Evolutionary conservation across 2,797 vertebrate species (phyloP), one percentile per base, ranked within the genome.

Genomic region (Trachurus trachurus): DNA sequence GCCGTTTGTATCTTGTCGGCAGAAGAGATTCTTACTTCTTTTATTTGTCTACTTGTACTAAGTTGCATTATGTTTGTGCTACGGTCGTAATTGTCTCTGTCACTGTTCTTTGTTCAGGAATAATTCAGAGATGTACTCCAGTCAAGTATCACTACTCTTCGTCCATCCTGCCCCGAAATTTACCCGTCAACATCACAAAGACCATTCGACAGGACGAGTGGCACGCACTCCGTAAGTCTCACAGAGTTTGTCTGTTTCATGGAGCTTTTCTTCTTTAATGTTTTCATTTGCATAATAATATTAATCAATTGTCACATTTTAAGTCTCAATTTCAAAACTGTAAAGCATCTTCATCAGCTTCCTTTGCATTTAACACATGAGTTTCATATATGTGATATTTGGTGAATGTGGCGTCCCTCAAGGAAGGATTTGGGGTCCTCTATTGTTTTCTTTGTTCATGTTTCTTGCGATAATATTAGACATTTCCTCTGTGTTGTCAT

Each of bases 131-230:
- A 88, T 98, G 97, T 83, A 96, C 92, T 49, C 93, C 97, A 63
- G 96, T 98, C 81, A 97, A 97, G 88, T 98, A 98, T 87, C 97
- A 98, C 94, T 98, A 98, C 94, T 96, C 97, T 66, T 98, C 97
- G n/a, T 97, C 97, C 80, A 95, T 96, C 66, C 95, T 98, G 74
- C 97, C 97, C 45, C 92, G 96, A 81, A 97, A 98, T 89, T 86
- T 98, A 66, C 96, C 97, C 15, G 64, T 96, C 89, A 98, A 98
- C 92, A 96, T 98, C 90, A 98, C 97, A 58, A 98, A 97, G 94
- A 97, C 96, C 78, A 98, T 98, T 88, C 96, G 97, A 9, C 97
- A 98, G 92, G 97, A 98, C 16, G 97, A 98, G 87, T 98, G 97
- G 97, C 97, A 98, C 0, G 97, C 97, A 0, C 96, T 98, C 70